phyloP scores from a whole-genome alignment of 1,140 invertebrate genomes.

The Philopotamus ludificatus region DNA sequence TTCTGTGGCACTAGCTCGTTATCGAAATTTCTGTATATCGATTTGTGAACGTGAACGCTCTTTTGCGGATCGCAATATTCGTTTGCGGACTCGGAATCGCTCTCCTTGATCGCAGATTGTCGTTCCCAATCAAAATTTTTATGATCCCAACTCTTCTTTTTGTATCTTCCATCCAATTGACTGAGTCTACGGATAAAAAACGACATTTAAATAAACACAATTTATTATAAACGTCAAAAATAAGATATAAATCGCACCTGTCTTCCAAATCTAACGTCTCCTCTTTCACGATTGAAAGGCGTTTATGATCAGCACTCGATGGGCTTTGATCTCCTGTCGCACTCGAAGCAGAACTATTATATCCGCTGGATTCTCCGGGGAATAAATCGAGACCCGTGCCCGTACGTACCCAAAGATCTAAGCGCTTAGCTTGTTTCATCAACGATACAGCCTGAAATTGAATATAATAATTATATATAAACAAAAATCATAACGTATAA shows the following conservation, averaged over 20 bases:
- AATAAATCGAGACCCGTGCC: conserved; percentile 73
- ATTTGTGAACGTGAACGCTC: conserved; percentile 21
- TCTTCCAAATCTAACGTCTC: conserved; percentile 59
- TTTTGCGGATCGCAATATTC: conserved; percentile 17
- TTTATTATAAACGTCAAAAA: background rate
- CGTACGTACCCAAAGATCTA: conserved; percentile 72
- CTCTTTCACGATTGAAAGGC: conserved; percentile 68
- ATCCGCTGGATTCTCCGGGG: conserved; percentile 75
- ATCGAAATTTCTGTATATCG: conserved; percentile 22
- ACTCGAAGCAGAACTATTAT: conserved; percentile 76
- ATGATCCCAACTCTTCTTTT: conserved; percentile 35
- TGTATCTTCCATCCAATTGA: conserved; percentile 37
- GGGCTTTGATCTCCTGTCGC: conserved; percentile 72
- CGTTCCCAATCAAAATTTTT: conserved; percentile 37
- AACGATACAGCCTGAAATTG: conserved; percentile 66
- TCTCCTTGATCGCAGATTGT: conserved; percentile 35
- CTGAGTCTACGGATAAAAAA: conserved; percentile 27
- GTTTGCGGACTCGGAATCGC: conserved; percentile 26
- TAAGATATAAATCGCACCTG: conserved; percentile 44
- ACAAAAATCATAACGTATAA: background rate
- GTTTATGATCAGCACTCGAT: conserved; percentile 60
- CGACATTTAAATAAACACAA: background rate
- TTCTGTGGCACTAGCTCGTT: conserved; percentile 47
- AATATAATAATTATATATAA: no score
- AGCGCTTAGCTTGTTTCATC: conserved; percentile 71